Conservation (phyloP, 2,113 vertebrate genomes). For the Phylloscopus whistleri region DNA sequence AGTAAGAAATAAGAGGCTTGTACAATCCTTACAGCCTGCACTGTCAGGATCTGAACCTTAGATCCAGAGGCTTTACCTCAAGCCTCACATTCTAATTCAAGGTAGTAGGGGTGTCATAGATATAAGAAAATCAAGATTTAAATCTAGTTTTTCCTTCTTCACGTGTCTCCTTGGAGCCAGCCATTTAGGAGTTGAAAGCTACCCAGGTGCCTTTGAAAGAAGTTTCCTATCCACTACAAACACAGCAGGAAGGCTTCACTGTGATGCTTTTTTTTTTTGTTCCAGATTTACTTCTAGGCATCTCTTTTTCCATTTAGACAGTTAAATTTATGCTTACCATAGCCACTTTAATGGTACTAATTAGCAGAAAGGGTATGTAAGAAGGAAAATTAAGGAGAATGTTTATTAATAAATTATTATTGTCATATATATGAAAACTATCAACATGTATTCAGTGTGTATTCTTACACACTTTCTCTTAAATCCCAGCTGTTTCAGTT, state of each 20-base stretch:
- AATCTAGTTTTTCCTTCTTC: neutral
- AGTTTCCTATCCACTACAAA: neutral
- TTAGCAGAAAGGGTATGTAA: neutral
- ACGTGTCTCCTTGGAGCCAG: neutral
- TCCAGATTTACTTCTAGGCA: neutral
- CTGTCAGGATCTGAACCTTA: neutral
- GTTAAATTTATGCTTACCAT: neutral
- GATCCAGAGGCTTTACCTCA: neutral
- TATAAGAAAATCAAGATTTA: neutral
- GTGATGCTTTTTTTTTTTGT: neutral
- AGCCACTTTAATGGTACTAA: neutral
- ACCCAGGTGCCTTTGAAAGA: neutral
- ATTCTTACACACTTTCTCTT: neutral
- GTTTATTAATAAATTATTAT: conserved; percentile 9
- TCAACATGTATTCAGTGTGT: neutral
- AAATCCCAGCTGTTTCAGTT: neutral
- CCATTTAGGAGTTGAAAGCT: neutral
- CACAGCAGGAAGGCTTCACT: accelerated
- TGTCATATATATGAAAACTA: neutral
- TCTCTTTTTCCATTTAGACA: neutral
- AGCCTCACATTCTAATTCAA: neutral
- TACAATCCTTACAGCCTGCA: neutral
- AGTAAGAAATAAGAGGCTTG: neutral
- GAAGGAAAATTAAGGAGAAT: neutral
- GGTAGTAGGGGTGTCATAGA: neutral